Percentiles rank a stretch among this genome's conserved stretches.
Evolutionary conservation across 2,797 vertebrate species (phyloP).

Genomic region (Coluber constrictor): DNA sequence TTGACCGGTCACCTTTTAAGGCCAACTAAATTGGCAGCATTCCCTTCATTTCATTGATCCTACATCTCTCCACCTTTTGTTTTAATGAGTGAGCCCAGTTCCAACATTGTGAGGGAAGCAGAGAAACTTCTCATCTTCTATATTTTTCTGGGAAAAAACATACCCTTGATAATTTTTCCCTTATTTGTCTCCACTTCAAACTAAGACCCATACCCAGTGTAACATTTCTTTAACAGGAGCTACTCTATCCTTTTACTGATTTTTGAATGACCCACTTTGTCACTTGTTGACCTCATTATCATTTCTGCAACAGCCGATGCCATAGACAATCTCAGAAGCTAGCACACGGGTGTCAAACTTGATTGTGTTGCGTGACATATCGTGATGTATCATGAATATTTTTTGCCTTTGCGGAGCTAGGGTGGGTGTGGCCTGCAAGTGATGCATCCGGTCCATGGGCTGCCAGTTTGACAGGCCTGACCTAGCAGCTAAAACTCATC

Average conservation of each 20-base stretch:
- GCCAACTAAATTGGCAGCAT: background rate
- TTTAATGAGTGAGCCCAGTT: background rate
- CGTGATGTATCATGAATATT: too few species aligned
- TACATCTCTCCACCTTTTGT: background rate
- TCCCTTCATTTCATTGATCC: background rate
- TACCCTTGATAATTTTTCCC: background rate
- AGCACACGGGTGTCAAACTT: background rate
- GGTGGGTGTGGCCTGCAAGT: too few species aligned
- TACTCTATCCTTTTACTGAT: background rate
- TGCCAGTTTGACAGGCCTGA: too few species aligned
- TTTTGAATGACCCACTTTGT: background rate
- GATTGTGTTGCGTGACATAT: fast-evolving
- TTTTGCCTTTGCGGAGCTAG: too few species aligned
- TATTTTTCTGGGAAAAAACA: background rate
- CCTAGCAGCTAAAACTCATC: background rate
- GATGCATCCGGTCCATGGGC: too few species aligned
- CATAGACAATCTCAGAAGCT: background rate
- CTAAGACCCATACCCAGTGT: background rate
- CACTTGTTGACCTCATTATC: background rate
- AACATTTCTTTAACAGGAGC: background rate
- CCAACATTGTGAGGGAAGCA: background rate
- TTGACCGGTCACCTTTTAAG: background rate
- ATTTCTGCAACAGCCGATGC: background rate
- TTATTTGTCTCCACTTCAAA: background rate
- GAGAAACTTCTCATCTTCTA: background rate